phyloP scores from a whole-genome alignment of 1,140 invertebrate genomes.

The Lerema accius region DNA sequence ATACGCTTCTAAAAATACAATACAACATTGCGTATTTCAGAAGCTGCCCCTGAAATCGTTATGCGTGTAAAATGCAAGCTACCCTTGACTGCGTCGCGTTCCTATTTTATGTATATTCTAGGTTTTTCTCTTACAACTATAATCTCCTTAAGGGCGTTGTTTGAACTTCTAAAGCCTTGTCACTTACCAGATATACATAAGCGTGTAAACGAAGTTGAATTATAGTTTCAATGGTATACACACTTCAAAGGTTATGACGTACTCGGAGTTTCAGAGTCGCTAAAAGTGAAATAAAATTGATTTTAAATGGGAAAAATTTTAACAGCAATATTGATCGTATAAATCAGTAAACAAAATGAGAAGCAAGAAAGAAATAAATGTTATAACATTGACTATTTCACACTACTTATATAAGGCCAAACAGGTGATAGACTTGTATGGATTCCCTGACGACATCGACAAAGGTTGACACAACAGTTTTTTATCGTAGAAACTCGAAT shows the following conservation, averaged over 20 bases:
- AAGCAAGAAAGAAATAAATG: neutral
- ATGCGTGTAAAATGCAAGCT: neutral
- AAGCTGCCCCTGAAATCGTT: neutral
- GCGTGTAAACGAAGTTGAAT: neutral
- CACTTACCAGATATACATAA: neutral
- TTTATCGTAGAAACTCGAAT: neutral
- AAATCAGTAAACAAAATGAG: too few species aligned
- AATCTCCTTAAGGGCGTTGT: conserved; percentile 39
- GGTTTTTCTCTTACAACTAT: conserved; percentile 27
- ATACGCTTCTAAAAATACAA: too few species aligned
- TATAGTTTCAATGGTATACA: neutral
- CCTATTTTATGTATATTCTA: conserved; percentile 9
- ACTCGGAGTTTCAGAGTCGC: too few species aligned
- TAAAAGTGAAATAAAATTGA: neutral
- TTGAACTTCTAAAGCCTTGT: conserved; percentile 31
- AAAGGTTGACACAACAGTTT: conserved; percentile 4
- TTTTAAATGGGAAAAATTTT: too few species aligned
- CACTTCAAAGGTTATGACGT: neutral
- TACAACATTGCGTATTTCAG: too few species aligned
- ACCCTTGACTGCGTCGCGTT: neutral
- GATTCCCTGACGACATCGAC: neutral
- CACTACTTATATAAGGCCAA: conserved; percentile 18
- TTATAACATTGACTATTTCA: conserved; percentile 12
- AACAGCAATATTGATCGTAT: too few species aligned
- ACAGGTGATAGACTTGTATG: conserved; percentile 19